Evolutionary conservation across 2,888 invertebrate genomes (phyloP), one percentile per base, ranked within the genome.

Genomic region (Trichogramma dendrolimi): DNA sequence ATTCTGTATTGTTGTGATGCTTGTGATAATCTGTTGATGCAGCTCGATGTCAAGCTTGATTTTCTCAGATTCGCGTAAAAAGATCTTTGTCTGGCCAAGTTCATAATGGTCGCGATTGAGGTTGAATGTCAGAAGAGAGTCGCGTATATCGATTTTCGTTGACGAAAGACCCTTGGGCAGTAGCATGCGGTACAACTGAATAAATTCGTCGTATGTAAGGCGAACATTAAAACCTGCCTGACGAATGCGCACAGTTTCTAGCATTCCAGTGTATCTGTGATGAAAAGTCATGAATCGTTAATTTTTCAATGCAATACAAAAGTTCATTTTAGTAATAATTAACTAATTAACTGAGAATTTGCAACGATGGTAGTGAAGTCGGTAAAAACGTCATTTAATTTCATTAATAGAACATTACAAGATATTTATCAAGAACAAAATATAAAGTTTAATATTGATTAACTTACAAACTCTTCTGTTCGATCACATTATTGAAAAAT

Each of bases 141-240:
- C 86, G 64, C 89, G 83, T 6, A 96, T 92, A 75, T 96, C 96
- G 10, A 85, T 84, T 78, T 93, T 91, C 1, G 92, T 91, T 79
- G 94, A 94, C 8, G 91, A 81, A 67, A 93, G 80, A 14, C 94
- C 95, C 74, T 92, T 91, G 0, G 94, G 94, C 70, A 96, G 81
- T 63, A 97, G 81, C 78, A 96, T 95, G 73, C 96, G 85, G 79
- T 96, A 96, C 62, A 93, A 81, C 74, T 94, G 94, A 66, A 94
- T 92, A 79, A 97, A 97, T 80, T 96, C 95, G 76, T 95, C 94
- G 79, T 95, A 96, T 0, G 92, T 90, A 44, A 96, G 84, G 44
- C 96, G 84, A 65, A 96, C 95, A 79, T 95, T 95, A 81, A 96
- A 97, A 2, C 96, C 96, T 2, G 96, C 95, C 75, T 95, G 93